Evolutionary conservation across 1,140 invertebrate genomes (phyloP), one percentile per base, ranked within the genome.

Genomic region (Saccostrea cuccullata): DNA sequence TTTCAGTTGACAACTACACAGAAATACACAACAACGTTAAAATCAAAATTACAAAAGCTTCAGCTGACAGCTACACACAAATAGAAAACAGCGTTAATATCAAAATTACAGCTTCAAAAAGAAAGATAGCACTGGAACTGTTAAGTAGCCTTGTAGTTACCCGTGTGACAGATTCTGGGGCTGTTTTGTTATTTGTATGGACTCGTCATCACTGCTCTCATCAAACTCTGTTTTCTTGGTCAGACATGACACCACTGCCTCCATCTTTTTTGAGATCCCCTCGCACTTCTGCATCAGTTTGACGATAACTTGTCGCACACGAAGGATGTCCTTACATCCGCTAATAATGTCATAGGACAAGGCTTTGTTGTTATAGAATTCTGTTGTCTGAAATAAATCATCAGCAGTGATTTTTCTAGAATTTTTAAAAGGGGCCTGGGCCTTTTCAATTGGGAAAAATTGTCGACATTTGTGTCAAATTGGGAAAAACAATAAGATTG

Each of bases 1-100:
- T 9, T 98, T 97, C 89, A 99, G 95, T 92, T 90, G 89, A 64
- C 93, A 90, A 20, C 94, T 95, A 89, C 40, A 91, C 90, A 55
- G 89, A 23, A 87, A 84, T 77, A 47, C 1, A 47, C 47, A 47
- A 47, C 47, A 47, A 0, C 47, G 15, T 30, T n/a, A 30, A 77
- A 4, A 23, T 6, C 83, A 40, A 13, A 26, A 12, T n/a, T 23
- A 84, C 13, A n/a, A n/a, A n/a, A 84, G 55, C 11, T 84, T 40
- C 40, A 55, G n/a, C n/a, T 90, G 89, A 64, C 93, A 90, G 23
- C 94, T 95, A 89, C 40, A 91, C 90, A 55, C 89, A 23, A 87
- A 84, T 77, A 47, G 47, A 47, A 1, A 47, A 47, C 47, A 47
- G 1, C 47, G 15, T 30, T n/a, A 30, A 77, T 26, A 23, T 6